Evolutionary conservation across 1,140 invertebrate species (phyloP), one percentile per base, ranked within the genome.

Genomic region (Patella vulgata): DNA sequence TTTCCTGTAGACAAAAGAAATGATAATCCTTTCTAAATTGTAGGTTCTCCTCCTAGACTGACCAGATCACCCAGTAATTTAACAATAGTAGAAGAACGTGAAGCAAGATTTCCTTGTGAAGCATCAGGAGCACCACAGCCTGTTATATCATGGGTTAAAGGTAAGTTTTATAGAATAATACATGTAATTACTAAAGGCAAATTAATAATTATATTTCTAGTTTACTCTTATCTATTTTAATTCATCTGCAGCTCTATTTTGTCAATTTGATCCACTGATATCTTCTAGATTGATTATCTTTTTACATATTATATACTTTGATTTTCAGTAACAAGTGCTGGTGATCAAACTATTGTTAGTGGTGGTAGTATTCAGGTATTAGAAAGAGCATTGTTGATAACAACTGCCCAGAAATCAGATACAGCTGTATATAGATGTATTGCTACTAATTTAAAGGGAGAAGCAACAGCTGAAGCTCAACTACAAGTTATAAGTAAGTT

Each of bases 31-130:
- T 62, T 21, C 59, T 25, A 67, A 12, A 65, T 62, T 47, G 25
- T 48, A 79, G 75, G 73, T 56, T 77, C 74, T 19, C 70, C 74
- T 19, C 79, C 81, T 23, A 59, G 66, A 23, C 64, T 82, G 21
- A 31, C 64, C 3, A 54, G 50, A 23, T 87, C 89, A 40, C 96
- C 95, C 2, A 85, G 90, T 78, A 96, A 97, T 87, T 82, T 91
- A 19, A 97, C 94, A 2, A 90, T 96, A 59, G 84, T 96, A 60
- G 95, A 96, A 84, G 94, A 94, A 21, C 94, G 94, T 83, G 93
- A 96, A 86, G 94, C 91, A 36, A 92, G 91, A 21, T 88, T 98
- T 56, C 88, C 86, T 21, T 98, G 96, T 83, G 86, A 91, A 71
- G 94, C 93, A 12, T 89, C 90, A 30, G 95, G 95, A 39, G 93